These are phyloP conservation scores for Hofmannophila pseudospretella DNA, from an alignment of 2,888 invertebrate genomes.

Conservation along the genomic window DNA sequence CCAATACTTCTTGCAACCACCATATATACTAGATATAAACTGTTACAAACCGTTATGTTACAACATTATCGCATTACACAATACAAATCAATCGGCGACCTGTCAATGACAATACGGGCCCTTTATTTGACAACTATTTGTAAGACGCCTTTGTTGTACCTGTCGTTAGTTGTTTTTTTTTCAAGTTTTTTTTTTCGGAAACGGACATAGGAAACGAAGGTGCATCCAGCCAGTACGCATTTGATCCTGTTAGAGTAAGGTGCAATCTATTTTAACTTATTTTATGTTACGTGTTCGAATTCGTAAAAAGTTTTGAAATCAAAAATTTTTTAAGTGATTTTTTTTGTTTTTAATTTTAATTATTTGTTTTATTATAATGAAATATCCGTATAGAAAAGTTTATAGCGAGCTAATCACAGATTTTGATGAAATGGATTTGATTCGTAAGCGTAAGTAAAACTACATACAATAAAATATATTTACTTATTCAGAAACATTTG, in stretches of 20 bases:
- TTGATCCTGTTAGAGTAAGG: slow-evolving; percentile 66
- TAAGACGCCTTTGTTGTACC: slow-evolving; percentile 45
- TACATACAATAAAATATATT: too few relatives aligned
- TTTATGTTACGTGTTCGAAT: slow-evolving; percentile 1
- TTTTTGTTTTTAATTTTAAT: slow-evolving; percentile 11
- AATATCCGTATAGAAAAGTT: slow-evolving; percentile 55
- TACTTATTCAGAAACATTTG: too few relatives aligned
- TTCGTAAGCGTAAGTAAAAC: slow-evolving; percentile 59
- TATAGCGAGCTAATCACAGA: slow-evolving; percentile 38
- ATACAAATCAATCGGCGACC: slow-evolving; percentile 35
- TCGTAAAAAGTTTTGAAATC: background rate
- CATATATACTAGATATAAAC: too few relatives aligned
- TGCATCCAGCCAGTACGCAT: slow-evolving; percentile 55
- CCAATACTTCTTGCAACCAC: too few relatives aligned
- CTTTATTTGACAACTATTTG: slow-evolving; percentile 17
- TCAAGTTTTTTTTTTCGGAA: slow-evolving; percentile 49
- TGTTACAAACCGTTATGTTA: slow-evolving; percentile 14
- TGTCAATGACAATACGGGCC: slow-evolving; percentile 45
- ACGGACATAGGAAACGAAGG: slow-evolving; percentile 61
- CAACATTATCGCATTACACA: slow-evolving; percentile 32
- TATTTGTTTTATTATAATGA: slow-evolving; percentile 40
- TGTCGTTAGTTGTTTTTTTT: slow-evolving; percentile 42
- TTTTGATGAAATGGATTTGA: slow-evolving; percentile 41
- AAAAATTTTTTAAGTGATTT: slow-evolving; percentile 7
- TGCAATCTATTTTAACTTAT: slow-evolving; percentile 37